Evolutionary conservation across 37 sponge, comb jelly and placozoan species (phyloP), one percentile per base, ranked within the genome.

Genomic region (Lycopodina hypogea): DNA sequence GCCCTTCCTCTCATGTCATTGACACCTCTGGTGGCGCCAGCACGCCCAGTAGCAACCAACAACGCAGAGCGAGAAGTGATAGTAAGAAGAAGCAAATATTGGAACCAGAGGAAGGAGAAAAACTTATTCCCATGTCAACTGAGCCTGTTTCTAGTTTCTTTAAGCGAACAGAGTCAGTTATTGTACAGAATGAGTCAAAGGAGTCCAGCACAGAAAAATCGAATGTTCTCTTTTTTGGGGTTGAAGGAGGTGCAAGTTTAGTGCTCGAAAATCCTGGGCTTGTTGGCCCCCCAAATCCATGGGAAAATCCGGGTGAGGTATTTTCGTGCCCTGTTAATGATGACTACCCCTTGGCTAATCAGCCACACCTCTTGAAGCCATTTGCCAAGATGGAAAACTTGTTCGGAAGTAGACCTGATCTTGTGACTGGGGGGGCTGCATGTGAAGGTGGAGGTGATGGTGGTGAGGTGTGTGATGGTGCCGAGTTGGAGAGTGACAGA

Each of bases 301-400:
- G 73, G 81, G 81, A 72, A 2, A 18, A 48, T 1, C 17, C 26
- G 50, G 51, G 19, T 19, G 52, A 38, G 29, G 30, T 12, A 42
- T 88, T 88, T 58, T 68, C 60, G 37, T 72, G 62, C 3, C 79
- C 89, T 15, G 56, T 93, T 0, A 70, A 21, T n/a, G 85, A 85
- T 39, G 86, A 77, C 24, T 75, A 77, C 33, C 93, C 93, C n/a
- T 72, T 93, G 40, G 93, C 93, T 23, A 65, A 88, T 63, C 89
- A 85, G 51, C 93, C 93, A 18, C 89, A 93, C 71, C 80, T 93
- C 29, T 73, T 93, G 63, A 68, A 73, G 69, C 83, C 90, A 24
- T 63, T 69, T 30, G 82, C 86, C 1, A 71, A 51, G 45, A 85
- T 76, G 71, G 78, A 85, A n/a, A 63, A 60, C n/a, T 51, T 85